These are phyloP conservation scores for Tragelaphus buxtoni DNA, from an alignment of 2,113 vertebrate species.

Conservation along the genomic window DNA sequence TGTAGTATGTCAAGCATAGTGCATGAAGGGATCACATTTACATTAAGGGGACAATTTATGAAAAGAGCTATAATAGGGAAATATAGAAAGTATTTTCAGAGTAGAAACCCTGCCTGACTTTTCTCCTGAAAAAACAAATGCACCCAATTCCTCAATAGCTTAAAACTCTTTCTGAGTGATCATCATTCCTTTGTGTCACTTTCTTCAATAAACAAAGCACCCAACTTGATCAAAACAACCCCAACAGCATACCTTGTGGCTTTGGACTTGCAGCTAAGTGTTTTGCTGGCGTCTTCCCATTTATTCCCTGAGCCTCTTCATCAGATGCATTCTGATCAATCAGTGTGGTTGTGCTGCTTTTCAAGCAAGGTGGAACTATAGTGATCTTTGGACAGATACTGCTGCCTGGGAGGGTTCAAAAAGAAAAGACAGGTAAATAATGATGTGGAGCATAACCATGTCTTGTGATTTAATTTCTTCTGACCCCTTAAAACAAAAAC, in stretches of 20 bases:
- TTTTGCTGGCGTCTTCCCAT: slow-evolving; percentile 79
- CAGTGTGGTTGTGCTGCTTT: slow-evolving; percentile 60
- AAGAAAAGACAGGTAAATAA: background rate
- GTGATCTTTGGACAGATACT: slow-evolving; percentile 78
- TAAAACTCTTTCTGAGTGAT: background rate
- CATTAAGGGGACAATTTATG: background rate
- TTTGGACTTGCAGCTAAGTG: slow-evolving; percentile 78
- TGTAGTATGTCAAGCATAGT: background rate
- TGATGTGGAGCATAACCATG: background rate
- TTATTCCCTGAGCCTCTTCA: slow-evolving; percentile 81
- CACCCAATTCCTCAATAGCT: background rate
- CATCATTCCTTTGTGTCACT: background rate
- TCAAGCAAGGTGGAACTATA: slow-evolving; percentile 47
- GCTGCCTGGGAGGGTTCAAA: slow-evolving; percentile 69
- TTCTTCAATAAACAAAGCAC: background rate
- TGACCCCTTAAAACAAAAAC: background rate
- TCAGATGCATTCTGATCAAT: slow-evolving; percentile 66
- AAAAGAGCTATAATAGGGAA: background rate
- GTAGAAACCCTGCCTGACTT: background rate
- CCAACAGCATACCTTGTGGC: slow-evolving; percentile 79
- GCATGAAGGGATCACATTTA: background rate
- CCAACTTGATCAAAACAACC: background rate
- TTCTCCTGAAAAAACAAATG: background rate
- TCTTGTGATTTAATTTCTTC: background rate
- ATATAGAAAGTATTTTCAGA: background rate